Evolutionary conservation across 1,140 invertebrate species (phyloP), one percentile per base, ranked within the genome.

Genomic region (Drosophila auraria): DNA sequence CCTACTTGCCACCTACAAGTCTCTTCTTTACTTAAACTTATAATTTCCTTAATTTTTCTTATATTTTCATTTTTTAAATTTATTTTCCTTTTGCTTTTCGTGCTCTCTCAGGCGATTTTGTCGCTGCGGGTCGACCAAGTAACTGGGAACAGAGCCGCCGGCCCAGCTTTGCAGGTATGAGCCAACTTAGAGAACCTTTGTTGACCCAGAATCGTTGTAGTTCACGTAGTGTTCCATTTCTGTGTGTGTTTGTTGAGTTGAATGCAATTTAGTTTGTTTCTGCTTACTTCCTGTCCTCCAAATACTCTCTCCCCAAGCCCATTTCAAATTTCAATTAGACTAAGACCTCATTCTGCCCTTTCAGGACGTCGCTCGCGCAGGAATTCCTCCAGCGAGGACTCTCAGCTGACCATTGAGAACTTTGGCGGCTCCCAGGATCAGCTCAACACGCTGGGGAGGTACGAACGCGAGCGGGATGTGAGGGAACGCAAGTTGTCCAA

Each of bases 371-470:
- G 97, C 33, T 98, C 97, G 11, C 94, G 97, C 38, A 94, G 97
- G 50, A 97, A 97, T 91, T 98, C 97, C 49, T 94, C 97, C 53
- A 96, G 96, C 44, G 97, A 98, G 87, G 97, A 98, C 89, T 98
- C 97, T 33, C 96, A 98, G 93, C 93, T 98, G 70, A 98, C 97
- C 0, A 96, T 98, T 33, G 97, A 98, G 94, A 98, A 98, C 93
- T 98, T 98, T 93, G 97, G 97, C 33, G 97, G 97, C 53, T 97
- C 95, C 81, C 96, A 97, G 94, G 97, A 96, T 92, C 95, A 96
- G 65, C 90, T 96, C 50, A 95, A 95, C 93, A 95, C 95, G 82
- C 94, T 95, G 45, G 95, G 95, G 0, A 90, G 94, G 17, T 95
- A 64, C 38, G 71, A 91, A 11, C 92, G 92, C 33, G 78, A 92